phyloP scores from a whole-genome alignment of 2,113 vertebrate genomes.

The Tiliqua scincoides region DNA sequence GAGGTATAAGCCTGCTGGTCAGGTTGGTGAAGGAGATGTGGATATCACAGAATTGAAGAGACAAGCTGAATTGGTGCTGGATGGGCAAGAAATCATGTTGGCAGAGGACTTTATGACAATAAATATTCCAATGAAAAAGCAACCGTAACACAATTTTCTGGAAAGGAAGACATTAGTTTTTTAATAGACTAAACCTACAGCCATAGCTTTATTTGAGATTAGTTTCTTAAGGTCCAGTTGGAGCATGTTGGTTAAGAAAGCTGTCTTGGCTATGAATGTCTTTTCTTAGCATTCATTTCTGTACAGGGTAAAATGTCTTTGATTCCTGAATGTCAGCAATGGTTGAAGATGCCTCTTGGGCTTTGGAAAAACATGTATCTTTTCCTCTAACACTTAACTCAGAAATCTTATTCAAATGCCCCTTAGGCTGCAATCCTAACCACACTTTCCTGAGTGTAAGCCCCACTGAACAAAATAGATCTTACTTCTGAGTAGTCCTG shows the following conservation, averaged over 20 bases:
- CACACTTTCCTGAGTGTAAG: no score
- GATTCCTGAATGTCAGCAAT: neutral
- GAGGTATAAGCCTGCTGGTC: constrained; percentile 81
- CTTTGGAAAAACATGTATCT: neutral
- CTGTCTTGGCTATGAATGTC: fast-evolving
- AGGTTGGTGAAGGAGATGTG: constrained; percentile 64
- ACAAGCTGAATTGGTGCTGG: constrained; percentile 80
- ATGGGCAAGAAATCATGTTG: constrained; percentile 79
- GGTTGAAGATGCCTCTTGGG: neutral
- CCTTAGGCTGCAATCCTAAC: no score
- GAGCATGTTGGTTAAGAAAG: neutral
- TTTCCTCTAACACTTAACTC: neutral
- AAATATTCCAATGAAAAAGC: constrained; percentile 77
- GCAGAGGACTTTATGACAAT: constrained; percentile 92
- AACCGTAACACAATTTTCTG: fast-evolving
- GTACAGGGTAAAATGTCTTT: no score
- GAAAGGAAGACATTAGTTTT: neutral
- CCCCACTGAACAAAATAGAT: no score
- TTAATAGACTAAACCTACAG: neutral
- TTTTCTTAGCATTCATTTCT: neutral
- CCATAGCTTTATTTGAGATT: neutral
- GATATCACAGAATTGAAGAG: constrained; percentile 75
- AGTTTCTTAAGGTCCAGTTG: neutral
- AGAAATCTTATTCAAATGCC: neutral
- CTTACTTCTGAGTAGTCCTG: no score